Percentiles rank a stretch among this genome's conserved stretches.
These are phyloP conservation scores for Oasisia sp. DNA, from an alignment of 2,888 invertebrate species.

Conservation along the genomic window DNA sequence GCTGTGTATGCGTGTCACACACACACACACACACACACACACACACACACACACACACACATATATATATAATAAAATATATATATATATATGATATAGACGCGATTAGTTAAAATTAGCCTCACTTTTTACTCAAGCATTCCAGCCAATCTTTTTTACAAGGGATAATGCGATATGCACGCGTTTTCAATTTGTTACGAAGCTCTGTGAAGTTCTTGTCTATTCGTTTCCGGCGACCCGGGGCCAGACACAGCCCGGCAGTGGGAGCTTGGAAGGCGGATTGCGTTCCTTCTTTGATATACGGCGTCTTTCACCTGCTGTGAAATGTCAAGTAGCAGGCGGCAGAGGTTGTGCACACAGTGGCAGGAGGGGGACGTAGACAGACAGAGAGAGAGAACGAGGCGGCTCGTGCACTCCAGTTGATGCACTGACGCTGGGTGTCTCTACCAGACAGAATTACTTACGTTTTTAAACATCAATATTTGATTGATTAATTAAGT, in stretches of 20 bases:
- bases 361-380: neutral
- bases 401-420: neutral
- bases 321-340: neutral
- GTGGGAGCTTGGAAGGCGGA: neutral
- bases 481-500: too few relatives aligned
- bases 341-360: neutral
- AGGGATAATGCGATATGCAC: neutral
- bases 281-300: neutral
- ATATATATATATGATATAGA: neutral
- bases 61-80: too few relatives aligned
- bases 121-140: neutral
- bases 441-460: neutral
- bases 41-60: too few relatives aligned
- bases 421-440: neutral
- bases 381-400: neutral
- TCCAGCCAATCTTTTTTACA: neutral
- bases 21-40: too few relatives aligned
- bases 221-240: neutral
- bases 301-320: neutral
- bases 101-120: neutral
- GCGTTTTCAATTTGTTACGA: neutral
- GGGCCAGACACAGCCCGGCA: neutral
- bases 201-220: neutral
- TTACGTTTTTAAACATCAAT: too few relatives aligned
- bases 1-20: too few relatives aligned